Evolutionary conservation across 2,888 invertebrate species (phyloP), one percentile per base, ranked within the genome.

Genomic region (Tenthredo amoena): DNA sequence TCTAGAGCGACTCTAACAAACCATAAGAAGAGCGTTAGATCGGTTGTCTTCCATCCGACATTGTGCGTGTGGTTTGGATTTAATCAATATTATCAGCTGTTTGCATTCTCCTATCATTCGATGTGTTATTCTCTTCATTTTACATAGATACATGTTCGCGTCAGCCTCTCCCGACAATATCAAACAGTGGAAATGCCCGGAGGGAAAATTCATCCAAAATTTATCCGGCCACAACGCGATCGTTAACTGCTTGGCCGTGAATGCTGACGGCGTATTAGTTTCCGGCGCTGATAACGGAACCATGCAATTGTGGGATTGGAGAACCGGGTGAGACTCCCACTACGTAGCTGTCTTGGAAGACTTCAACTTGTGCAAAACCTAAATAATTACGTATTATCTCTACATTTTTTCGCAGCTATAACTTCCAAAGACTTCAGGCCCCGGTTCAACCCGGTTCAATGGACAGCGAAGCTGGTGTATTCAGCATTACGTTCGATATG

Each of bases 281-380:
- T 99, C 99, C 6, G 99, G 99, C 4, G 99, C 98, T 34, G 99
- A 99, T 93, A 99, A 99, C 92, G 99, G 99, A 0, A 98, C 99
- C 0, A 95, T 99, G 95, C 97, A 98, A 93, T 97, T 98, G 91
- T 99, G 99, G 99, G 99, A 99, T 93, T 99, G 99, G 99, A 95
- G 98, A 90, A 99, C 99, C 0, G 99, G 99, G 88, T 90, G 88
- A 86, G 68, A 40, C 84, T 71, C 68, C 2, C 55, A 71, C 34
- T 9, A 15, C 37, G 18, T 18, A 55, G n/a, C n/a, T n/a, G n/a
- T 79, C 12, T 47, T 43, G 2, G 1, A 43, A 21, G 21, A 47
- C 9, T 79, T 34, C 1, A 15, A 26, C 31, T 26, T n/a, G 4
- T 55, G 21, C n/a, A 31, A 55, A n/a, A n/a, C n/a, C n/a, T n/a